Percentiles rank a stretch among this genome's conserved stretches.
phyloP scores from a whole-genome alignment of 2,888 invertebrate genomes.

The Pristionchus fissidentatus region DNA sequence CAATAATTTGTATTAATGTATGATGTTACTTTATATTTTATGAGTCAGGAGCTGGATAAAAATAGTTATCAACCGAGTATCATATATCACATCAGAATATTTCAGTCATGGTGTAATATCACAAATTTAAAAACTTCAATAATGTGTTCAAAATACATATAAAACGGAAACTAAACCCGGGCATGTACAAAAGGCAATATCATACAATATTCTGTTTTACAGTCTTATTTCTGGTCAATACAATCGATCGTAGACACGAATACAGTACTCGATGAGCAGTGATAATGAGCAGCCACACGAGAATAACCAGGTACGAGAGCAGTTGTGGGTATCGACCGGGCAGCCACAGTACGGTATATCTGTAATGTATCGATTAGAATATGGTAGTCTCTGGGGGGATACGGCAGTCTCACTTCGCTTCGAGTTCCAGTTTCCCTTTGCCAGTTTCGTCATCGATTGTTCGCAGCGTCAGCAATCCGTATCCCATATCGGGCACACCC shows the following conservation, averaged over 20 bases:
- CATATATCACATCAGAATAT: too few relatives aligned
- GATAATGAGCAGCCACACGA: conserved; percentile 15
- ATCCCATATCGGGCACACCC: conserved; percentile 90
- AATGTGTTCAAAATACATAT: too few relatives aligned
- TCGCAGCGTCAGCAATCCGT: conserved; percentile 79
- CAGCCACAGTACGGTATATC: conserved; percentile 58
- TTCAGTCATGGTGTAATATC: too few relatives aligned
- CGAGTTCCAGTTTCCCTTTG: neutral
- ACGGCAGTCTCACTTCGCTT: conserved; percentile 5
- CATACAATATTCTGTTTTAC: conserved; percentile 39
- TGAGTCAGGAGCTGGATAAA: neutral
- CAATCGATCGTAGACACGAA: conserved; percentile 1
- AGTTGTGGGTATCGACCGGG: conserved; percentile 57
- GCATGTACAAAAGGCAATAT: neutral
- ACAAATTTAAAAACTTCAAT: too few relatives aligned
- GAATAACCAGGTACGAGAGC: conserved; percentile 50
- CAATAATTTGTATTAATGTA: neutral
- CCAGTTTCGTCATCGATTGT: conserved; percentile 19
- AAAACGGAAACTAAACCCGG: too few relatives aligned
- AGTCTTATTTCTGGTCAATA: neutral
- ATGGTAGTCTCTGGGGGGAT: neutral
- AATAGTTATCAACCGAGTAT: too few relatives aligned
- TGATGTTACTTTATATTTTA: neutral
- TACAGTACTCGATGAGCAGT: conserved; percentile 5
- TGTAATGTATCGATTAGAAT: conserved; percentile 5